Evolutionary conservation across 2,888 invertebrate genomes (phyloP).

Genomic region (Parelbella ahira): DNA sequence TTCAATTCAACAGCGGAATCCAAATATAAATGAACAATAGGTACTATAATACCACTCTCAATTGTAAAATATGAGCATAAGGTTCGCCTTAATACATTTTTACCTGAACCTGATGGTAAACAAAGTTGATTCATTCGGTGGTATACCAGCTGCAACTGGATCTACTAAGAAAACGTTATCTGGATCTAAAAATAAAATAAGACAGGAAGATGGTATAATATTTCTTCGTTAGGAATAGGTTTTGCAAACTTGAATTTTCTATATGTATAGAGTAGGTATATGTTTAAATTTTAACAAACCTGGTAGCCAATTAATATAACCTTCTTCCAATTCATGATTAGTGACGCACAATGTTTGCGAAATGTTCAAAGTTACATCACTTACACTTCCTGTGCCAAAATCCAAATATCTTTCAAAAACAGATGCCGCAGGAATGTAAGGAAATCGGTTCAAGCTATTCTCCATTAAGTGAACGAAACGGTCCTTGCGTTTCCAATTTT

Average conservation of each 20-base stretch:
- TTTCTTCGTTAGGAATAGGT: no score
- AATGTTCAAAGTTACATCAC: conserved; percentile 59
- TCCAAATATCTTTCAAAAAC: conserved; percentile 65
- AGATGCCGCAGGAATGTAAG: conserved; percentile 61
- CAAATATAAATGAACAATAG: no score
- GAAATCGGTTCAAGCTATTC: conserved; percentile 60
- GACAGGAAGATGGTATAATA: no score
- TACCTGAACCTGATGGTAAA: conserved; percentile 71
- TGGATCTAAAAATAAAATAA: conserved; percentile 54
- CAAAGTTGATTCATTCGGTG: conserved; percentile 62
- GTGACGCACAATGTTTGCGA: conserved; percentile 69
- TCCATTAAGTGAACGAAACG: conserved; percentile 63
- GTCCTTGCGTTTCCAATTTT: conserved; percentile 49
- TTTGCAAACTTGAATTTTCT: no score
- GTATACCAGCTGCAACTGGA: conserved; percentile 57
- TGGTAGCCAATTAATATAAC: conserved; percentile 66
- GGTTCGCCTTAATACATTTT: no score
- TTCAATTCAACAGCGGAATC: no score
- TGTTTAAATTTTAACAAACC: conserved; percentile 39
- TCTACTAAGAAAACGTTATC: conserved; percentile 65
- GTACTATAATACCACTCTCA: no score
- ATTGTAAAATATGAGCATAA: no score
- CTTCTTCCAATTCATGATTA: conserved; percentile 64
- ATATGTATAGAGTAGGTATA: no score
- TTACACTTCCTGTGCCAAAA: conserved; percentile 60